A percentile compares a stretch with the other conserved stretches of the same genome.
Evolutionary conservation across 2,113 vertebrate species (phyloP).

Genomic region (Tor tambroides): DNA sequence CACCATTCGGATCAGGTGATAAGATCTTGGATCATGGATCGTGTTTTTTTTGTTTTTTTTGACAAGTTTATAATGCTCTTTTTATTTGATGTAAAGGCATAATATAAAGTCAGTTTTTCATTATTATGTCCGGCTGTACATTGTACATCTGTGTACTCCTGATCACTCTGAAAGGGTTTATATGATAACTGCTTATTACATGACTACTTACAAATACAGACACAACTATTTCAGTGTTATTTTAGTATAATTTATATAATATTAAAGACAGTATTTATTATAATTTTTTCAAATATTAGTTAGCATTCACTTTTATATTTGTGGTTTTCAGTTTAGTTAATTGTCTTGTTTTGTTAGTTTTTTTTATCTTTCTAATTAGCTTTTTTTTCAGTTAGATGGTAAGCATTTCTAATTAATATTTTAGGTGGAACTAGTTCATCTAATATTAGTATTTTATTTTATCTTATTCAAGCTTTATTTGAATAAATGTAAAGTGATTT

Average conservation of each 20-base stretch:
- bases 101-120: not conserved
- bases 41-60: not conserved
- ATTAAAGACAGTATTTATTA: not conserved
- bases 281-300: not conserved
- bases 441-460: not conserved
- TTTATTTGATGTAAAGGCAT: not conserved
- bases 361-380: not conserved
- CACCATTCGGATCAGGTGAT: not conserved
- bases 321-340: no score
- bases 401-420: not conserved
- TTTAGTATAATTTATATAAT: not conserved
- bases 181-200: not conserved
- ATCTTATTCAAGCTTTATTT: not conserved
- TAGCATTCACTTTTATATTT: no score
- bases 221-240: not conserved
- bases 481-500: not conserved
- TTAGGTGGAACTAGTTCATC: not conserved
- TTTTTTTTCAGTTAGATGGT: not conserved
- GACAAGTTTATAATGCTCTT: not conserved
- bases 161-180: not conserved
- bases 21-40: not conserved
- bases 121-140: not conserved
- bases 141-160: not conserved
- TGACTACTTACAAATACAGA: not conserved
- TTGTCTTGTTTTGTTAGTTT: not conserved